Evolutionary conservation across 2,888 invertebrate species (phyloP).

Genomic region (Pachydiplax longipennis): DNA sequence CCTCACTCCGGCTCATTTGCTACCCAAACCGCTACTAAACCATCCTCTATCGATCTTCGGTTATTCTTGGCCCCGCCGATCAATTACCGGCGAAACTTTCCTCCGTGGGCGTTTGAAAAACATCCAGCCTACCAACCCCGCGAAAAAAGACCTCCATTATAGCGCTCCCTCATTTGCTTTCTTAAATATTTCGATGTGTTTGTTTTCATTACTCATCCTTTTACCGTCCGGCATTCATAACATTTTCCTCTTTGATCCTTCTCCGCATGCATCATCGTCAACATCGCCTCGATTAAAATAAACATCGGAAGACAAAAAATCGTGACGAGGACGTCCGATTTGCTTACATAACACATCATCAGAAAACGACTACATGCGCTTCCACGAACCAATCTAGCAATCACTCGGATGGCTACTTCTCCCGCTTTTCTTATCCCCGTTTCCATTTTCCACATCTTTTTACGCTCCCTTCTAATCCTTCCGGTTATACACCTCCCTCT

Average conservation of each 20-base stretch:
- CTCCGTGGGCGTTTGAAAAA: not conserved
- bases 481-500: not conserved
- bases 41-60: not conserved
- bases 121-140: not conserved
- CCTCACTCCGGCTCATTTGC: not conserved
- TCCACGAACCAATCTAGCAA: slow-evolving; percentile 39
- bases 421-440: not conserved
- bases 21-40: not conserved
- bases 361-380: slow-evolving; percentile 9
- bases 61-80: not conserved
- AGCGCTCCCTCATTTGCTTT: not conserved
- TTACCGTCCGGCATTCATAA: not conserved
- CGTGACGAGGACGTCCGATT: slow-evolving; percentile 4
- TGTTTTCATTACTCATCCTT: not conserved
- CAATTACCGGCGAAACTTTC: not conserved
- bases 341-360: slow-evolving; percentile 28
- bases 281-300: not conserved
- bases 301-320: not conserved
- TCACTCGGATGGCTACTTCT: slow-evolving; percentile 43
- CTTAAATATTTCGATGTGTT: not conserved
- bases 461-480: not conserved
- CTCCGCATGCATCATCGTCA: not conserved
- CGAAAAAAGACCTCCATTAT: not conserved
- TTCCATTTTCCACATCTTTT: not conserved
- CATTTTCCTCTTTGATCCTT: not conserved